Evolutionary conservation across 2,113 vertebrate species (phyloP), one percentile per base, ranked within the genome.

Genomic region (Rana temporaria): DNA sequence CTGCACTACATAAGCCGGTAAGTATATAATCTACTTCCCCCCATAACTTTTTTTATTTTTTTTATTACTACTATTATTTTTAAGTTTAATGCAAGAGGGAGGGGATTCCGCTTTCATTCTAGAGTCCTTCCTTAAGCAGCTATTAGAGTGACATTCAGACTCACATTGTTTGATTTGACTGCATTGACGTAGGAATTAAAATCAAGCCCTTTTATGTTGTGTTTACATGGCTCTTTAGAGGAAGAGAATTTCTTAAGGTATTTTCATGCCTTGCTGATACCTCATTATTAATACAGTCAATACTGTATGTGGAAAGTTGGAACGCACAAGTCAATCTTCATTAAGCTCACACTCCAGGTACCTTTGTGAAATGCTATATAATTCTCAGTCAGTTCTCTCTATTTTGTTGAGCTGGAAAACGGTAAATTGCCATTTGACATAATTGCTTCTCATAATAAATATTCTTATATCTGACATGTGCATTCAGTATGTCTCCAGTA

Each of bases 391-490:
- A 62, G 34, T 52, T 80, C 42, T 52, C 56, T 48, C 34, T 48
- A 30, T 80, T 70, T 80, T 80, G 66, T 53, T 9, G 34, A 63
- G 34, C 56, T 53, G 56, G 67, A 63, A 70, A 66, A 56, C 26
- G 71, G 56, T 80, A 63, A 57, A 66, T 70, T 71, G 68, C 55
- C 57, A 56, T 80, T 71, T 80, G 34, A 80, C 64, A 62, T 70
- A 80, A 70, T 80, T 70, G 67, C 55, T 57, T 71, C 66, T 70
- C 56, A 59, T 80, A 57, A 80, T 80, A 80, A 62, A 80, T 56
- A 78, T 78, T 65, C 76, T 67, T 78, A 55, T 56, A 26, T n/a
- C 56, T 78, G 76, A 78, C 76, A 67, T 65, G 63, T 67, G 52
- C 53, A 56, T 78, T n/a, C 42, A 78, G 76, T 20, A 18, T 63